A percentile compares a stretch with the other conserved stretches of the same genome.
Evolutionary conservation across 2,113 vertebrate species (phyloP).

Genomic region (Phasianus colchicus): DNA sequence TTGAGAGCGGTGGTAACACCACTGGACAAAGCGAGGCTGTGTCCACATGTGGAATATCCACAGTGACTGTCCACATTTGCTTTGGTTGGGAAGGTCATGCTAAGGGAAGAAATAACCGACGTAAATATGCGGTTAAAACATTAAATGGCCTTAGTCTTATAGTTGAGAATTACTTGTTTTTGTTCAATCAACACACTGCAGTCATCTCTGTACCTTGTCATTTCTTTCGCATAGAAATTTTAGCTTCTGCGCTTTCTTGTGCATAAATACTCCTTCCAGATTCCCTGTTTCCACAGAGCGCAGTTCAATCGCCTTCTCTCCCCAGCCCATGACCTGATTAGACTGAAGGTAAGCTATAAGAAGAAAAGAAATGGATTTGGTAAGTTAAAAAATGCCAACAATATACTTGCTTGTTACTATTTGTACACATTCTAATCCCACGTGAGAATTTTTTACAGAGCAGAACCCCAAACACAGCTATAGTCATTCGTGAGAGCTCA

Average conservation of each 20-base stretch:
- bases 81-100: neutral
- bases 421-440: neutral
- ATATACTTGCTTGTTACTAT: neutral
- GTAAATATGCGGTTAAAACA: neutral
- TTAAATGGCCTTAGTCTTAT: neutral
- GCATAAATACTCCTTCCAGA: slow-evolving; percentile 95
- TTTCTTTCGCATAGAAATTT: slow-evolving; percentile 97
- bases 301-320: slow-evolving; percentile 93
- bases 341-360: slow-evolving; percentile 91
- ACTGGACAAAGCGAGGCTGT: neutral
- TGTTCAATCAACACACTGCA: neutral
- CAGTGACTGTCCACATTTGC: neutral
- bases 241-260: slow-evolving; percentile 95
- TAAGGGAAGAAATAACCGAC: neutral
- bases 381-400: neutral
- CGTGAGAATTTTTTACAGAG: neutral
- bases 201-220: slow-evolving; percentile 87
- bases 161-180: neutral
- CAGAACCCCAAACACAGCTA: neutral
- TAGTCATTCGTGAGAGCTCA: neutral
- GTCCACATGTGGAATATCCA: neutral
- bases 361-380: neutral
- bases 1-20: neutral
- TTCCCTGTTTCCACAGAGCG: slow-evolving; percentile 88
- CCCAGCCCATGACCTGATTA: slow-evolving; percentile 97